A percentile compares a stretch with the other conserved stretches of the same genome.
These are phyloP conservation scores for Philhelius pedissequus DNA, from an alignment of 2,888 invertebrate genomes.

Conservation along the genomic window DNA sequence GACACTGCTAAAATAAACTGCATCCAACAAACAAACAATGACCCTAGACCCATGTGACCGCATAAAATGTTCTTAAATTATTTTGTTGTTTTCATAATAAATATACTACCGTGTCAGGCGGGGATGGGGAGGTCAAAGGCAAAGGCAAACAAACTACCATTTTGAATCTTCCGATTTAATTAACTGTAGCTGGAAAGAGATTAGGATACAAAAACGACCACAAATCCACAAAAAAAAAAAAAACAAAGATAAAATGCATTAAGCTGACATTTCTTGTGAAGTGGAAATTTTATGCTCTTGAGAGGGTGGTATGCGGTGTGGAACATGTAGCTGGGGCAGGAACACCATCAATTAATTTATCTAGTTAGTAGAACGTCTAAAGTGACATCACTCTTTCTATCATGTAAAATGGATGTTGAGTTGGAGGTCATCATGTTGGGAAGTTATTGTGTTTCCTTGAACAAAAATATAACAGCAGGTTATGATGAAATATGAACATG, in stretches of 20 bases:
- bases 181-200: slow-evolving; percentile 33
- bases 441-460: slow-evolving; percentile 37
- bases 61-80: slow-evolving; percentile 61
- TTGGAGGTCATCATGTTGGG: slow-evolving; percentile 31
- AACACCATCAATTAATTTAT: slow-evolving; percentile 53
- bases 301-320: background rate
- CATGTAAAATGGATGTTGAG: slow-evolving; percentile 9
- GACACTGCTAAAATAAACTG: slow-evolving; percentile 47
- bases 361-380: slow-evolving; percentile 20
- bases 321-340: slow-evolving; percentile 1
- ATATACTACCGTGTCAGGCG: background rate
- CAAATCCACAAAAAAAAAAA: background rate
- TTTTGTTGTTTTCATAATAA: slow-evolving; percentile 46
- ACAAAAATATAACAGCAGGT: slow-evolving; percentile 1
- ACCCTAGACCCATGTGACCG: slow-evolving; percentile 60
- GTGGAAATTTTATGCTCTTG: background rate
- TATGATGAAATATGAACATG: slow-evolving; percentile 36
- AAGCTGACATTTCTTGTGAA: slow-evolving; percentile 35
- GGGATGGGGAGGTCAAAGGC: background rate
- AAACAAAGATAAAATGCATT: slow-evolving; percentile 40
- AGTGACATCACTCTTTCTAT: slow-evolving; percentile 43
- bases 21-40: slow-evolving; percentile 57
- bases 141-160: slow-evolving; percentile 3
- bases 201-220: slow-evolving; percentile 23
- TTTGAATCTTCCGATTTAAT: slow-evolving; percentile 45